A percentile compares a stretch with the other conserved stretches of the same genome.
Evolutionary conservation across 2,888 invertebrate species (phyloP).

Genomic region (Erynnis tages): DNA sequence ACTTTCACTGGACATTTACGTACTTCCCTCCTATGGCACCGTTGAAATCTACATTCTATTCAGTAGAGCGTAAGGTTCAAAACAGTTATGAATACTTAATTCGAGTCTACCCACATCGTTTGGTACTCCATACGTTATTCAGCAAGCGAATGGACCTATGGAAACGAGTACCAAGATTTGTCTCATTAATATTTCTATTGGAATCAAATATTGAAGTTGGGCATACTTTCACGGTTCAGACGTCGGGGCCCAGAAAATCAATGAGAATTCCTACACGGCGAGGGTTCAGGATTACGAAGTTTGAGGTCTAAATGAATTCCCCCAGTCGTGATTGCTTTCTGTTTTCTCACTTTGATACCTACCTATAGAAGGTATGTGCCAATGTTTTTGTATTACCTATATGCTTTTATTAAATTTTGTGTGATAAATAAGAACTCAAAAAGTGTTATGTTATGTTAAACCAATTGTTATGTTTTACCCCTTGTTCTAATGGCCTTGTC

Average conservation of each 20-base stretch:
- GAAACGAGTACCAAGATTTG: constrained; percentile 49
- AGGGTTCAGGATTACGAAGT: constrained; percentile 30
- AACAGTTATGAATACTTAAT: neutral
- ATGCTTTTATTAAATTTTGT: neutral
- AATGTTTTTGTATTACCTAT: neutral
- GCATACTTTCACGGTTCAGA: constrained; percentile 66
- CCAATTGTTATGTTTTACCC: too few relatives aligned
- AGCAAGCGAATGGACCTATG: constrained; percentile 24
- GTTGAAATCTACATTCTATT: neutral
- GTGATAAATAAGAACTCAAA: too few relatives aligned
- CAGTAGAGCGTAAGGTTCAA: neutral
- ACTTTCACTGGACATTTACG: constrained; percentile 8
- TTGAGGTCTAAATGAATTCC: constrained; percentile 34
- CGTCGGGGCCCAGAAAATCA: constrained; percentile 39
- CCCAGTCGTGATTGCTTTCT: constrained; percentile 33
- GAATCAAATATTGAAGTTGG: constrained; percentile 59
- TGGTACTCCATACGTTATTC: constrained; percentile 12
- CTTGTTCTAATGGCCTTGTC: too few relatives aligned
- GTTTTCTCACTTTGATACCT: constrained; percentile 24
- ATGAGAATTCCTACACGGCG: constrained; percentile 36
- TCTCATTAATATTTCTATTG: constrained; percentile 63
- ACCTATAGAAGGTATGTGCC: neutral
- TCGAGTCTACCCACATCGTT: constrained; percentile 1
- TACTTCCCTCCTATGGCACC: neutral
- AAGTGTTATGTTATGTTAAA: too few relatives aligned